phyloP scores from a whole-genome alignment of 1,140 invertebrate species.

The Oryctes rhinoceros region DNA sequence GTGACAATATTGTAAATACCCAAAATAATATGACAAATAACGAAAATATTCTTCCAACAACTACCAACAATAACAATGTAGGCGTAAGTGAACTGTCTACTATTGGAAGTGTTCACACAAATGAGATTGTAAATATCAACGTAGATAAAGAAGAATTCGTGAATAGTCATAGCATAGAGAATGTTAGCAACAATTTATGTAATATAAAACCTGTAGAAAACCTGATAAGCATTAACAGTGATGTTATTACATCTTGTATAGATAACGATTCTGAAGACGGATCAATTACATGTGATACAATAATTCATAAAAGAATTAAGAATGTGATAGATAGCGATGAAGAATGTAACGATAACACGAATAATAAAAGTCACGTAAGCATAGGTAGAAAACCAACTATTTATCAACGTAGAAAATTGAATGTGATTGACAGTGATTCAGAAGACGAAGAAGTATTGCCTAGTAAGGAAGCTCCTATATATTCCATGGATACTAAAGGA shows the following conservation, averaged over 20 bases:
- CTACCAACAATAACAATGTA: background rate
- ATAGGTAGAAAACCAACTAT: background rate
- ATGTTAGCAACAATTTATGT: background rate
- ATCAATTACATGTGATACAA: background rate
- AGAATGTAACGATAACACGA: background rate
- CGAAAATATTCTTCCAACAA: background rate
- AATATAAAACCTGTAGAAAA: background rate
- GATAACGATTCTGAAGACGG: background rate
- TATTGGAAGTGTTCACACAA: background rate
- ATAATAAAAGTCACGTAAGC: background rate
- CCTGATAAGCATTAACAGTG: background rate
- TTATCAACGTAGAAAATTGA: background rate
- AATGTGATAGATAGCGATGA: background rate
- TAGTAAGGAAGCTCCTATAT: background rate
- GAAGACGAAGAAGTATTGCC: background rate
- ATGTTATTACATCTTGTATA: background rate
- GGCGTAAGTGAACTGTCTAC: too few relatives aligned
- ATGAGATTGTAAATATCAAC: background rate
- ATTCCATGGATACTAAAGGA: background rate
- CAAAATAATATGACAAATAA: background rate
- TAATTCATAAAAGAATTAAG: background rate
- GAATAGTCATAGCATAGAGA: background rate
- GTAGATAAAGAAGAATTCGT: background rate
- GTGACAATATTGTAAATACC: background rate
- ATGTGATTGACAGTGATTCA: too few relatives aligned